Percentiles rank a stretch among this genome's conserved stretches.
Evolutionary conservation across 2,888 invertebrate species (phyloP).

Genomic region (Netelia virgata): DNA sequence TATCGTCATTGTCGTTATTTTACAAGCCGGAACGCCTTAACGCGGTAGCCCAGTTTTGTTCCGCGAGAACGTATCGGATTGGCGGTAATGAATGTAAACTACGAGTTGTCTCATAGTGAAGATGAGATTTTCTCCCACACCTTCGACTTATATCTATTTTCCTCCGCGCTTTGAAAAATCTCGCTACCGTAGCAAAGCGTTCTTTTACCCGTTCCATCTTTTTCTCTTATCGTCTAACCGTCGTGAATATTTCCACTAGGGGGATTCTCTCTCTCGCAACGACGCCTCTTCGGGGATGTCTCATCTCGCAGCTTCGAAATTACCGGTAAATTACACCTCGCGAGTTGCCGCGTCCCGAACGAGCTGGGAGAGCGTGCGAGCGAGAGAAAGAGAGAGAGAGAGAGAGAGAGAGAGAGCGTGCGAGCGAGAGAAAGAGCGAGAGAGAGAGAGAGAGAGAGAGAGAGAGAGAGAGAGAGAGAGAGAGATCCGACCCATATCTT

Average conservation of each 20-base stretch:
- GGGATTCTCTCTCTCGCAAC: not conserved
- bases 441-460: not conserved
- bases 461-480: conserved; percentile 27
- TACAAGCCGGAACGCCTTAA: no score
- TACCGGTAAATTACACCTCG: conserved; percentile 63
- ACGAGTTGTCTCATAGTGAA: not conserved
- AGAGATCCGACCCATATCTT: conserved; percentile 19
- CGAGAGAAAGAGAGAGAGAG: not conserved
- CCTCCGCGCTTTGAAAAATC: not conserved
- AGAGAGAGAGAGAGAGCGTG: conserved; percentile 35
- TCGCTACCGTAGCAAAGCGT: not conserved
- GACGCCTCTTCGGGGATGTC: conserved; percentile 23
- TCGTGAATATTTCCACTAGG: conserved; percentile 27
- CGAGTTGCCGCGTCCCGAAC: conserved; percentile 32
- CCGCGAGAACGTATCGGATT: no score
- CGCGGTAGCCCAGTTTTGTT: no score
- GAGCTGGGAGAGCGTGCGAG: conserved; percentile 6
- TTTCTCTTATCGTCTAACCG: conserved; percentile 42
- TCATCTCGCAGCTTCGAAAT: conserved; percentile 60
- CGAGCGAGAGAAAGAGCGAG: conserved; percentile 37
- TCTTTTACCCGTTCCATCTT: conserved; percentile 5
- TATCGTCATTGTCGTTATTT: no score
- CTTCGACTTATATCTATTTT: not conserved
- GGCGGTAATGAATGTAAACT: not conserved
- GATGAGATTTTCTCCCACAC: not conserved